phyloP scores from a whole-genome alignment of 2,113 vertebrate genomes.

The Labeo rohita region DNA sequence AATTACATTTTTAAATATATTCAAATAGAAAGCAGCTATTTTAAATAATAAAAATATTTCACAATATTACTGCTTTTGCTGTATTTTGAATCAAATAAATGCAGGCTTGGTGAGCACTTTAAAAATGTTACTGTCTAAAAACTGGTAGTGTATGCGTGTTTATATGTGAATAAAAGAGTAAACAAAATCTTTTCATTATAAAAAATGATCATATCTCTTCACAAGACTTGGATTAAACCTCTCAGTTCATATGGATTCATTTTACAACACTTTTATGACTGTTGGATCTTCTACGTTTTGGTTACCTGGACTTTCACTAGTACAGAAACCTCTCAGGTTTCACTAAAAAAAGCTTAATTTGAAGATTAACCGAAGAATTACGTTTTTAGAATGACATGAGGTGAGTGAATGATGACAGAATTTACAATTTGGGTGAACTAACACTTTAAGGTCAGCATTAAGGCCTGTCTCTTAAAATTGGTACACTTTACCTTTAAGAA shows the following conservation, averaged over 20 bases:
- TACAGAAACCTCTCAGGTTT: not conserved
- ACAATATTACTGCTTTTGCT: too few relatives aligned
- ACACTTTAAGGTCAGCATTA: not conserved
- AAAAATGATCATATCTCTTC: not conserved
- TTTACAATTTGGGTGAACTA: not conserved
- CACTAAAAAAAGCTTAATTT: not conserved
- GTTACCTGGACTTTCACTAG: not conserved
- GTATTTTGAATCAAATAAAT: too few relatives aligned
- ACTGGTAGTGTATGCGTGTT: too few relatives aligned
- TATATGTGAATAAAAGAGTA: not conserved
- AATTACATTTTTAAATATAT: too few relatives aligned
- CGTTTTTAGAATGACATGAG: not conserved
- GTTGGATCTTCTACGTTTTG: not conserved
- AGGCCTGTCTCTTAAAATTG: not conserved
- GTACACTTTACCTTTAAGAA: not conserved
- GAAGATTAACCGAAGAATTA: not conserved
- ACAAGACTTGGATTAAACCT: not conserved
- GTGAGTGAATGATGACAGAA: not conserved
- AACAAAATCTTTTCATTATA: not conserved
- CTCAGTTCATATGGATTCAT: not conserved
- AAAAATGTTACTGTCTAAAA: too few relatives aligned
- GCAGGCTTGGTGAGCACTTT: too few relatives aligned
- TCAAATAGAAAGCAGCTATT: too few relatives aligned
- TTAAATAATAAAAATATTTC: too few relatives aligned
- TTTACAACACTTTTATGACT: not conserved